Base-by-base conservation (phyloP, 2,888 invertebrate species). In the Dynastes tityus region DNA sequence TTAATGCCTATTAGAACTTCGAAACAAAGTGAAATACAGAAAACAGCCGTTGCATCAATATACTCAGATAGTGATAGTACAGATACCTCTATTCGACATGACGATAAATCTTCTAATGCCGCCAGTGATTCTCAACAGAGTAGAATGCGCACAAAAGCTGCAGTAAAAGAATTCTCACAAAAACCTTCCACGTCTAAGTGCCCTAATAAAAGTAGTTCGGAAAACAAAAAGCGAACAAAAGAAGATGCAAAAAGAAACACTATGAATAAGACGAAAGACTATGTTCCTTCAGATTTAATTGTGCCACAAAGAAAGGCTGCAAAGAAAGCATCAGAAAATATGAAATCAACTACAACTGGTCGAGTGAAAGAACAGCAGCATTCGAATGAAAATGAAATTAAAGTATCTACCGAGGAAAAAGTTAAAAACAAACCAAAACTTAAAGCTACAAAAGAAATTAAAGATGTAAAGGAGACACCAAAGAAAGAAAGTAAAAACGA, bases 291-390 rank as follows among this genome's bases (percentile, higher is more conserved):
- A 1, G 95, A 96, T 88, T 90, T 96, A 74, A 96, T 97, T 82
- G 97, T 97, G 61, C 97, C 97, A 1, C 97, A 97, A 87, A 90
- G 97, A 75, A 95, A 96, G 89, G 97, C 97, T 40, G 97, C 97
- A 37, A 97, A 96, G 87, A 97, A 96, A 86, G 97, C 97, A 0
- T 95, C 95, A 0, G 96, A 97, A 88, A 96, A 95, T 85, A 94
- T 97, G 92, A 94, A 92, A 80, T 93, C 92, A 27, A 94, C 92
- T 67, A 93, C 91, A 82, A 89, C 89, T 4, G 88, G 89, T 58
- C 85, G 87, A 83, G 78, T 82, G 1, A 88, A 89, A 83, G 89
- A 89, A 78, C 83, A 86, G 81, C 78, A n/a, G 55, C 76, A 16
- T 16, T 16, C 16, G 51, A 64, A 6, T 32, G 75, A 22, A 78